A percentile compares a stretch with the other conserved stretches of the same genome.
These are phyloP conservation scores for Enteromius viviparus DNA, from an alignment of 2,797 vertebrate species.

Conservation along the genomic window DNA sequence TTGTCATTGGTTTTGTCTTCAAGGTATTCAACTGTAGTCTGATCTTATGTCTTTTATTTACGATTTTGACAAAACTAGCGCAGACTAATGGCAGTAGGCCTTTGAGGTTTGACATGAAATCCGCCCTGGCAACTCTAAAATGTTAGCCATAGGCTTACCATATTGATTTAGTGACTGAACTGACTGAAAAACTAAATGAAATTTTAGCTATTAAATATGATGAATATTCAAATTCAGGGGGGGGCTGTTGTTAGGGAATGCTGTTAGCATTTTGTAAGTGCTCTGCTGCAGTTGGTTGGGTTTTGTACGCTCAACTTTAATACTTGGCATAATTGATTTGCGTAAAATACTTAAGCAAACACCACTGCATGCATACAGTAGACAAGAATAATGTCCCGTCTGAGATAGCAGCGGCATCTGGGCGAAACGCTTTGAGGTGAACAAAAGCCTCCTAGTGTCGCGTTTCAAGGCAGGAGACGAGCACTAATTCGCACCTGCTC, in stretches of 20 bases:
- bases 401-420: neutral
- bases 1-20: neutral
- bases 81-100: neutral
- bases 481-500: constrained; percentile 59
- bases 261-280: neutral
- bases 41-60: neutral
- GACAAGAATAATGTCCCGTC: neutral
- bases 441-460: constrained; percentile 39
- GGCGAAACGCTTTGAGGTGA: constrained; percentile 34
- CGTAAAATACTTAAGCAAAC: neutral
- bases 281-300: neutral
- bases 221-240: no score
- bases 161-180: neutral
- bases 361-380: neutral
- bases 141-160: neutral
- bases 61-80: neutral
- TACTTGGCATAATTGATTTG: neutral
- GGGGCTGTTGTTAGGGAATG: neutral
- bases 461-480: constrained; percentile 41
- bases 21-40: neutral
- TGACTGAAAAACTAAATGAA: no score
- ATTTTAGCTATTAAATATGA: no score
- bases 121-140: neutral
- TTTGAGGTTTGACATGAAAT: neutral
- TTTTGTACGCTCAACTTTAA: neutral